Evolutionary conservation across 2,797 vertebrate species (phyloP).

Genomic region (Phoebastria nigripes): DNA sequence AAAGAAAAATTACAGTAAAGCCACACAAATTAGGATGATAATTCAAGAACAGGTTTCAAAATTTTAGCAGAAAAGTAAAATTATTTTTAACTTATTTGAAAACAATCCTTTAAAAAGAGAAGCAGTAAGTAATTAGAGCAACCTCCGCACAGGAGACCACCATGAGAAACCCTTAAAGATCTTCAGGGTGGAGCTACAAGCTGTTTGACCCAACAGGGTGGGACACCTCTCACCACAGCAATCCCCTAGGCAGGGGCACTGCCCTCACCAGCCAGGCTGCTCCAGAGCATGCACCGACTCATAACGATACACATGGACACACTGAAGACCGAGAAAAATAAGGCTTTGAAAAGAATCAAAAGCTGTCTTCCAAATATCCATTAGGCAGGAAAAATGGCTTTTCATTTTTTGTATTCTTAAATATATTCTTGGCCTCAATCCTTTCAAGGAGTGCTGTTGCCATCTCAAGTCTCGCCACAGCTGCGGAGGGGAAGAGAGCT

Average conservation of each 20-base stretch:
- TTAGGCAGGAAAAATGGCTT: neutral
- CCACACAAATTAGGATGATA: neutral
- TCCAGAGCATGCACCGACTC: neutral
- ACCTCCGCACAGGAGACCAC: neutral
- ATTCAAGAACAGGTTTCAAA: neutral
- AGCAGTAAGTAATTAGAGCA: neutral
- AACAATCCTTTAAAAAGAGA: neutral
- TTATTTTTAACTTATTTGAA: neutral
- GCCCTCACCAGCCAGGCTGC: neutral
- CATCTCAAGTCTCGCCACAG: neutral
- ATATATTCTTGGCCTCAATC: neutral
- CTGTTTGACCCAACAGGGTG: neutral
- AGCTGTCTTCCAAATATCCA: neutral
- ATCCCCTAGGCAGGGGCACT: neutral
- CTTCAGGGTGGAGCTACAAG: neutral
- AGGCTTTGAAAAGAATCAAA: neutral
- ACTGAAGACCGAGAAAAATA: neutral
- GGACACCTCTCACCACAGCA: neutral
- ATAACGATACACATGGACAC: fast-evolving
- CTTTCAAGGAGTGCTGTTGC: neutral
- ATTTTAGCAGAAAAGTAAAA: neutral
- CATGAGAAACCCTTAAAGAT: neutral
- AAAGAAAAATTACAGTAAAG: neutral
- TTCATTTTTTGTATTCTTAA: neutral
- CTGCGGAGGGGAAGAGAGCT: neutral